Base-by-base conservation (phyloP, 2,113 vertebrate species). In the Gallinago media region DNA sequence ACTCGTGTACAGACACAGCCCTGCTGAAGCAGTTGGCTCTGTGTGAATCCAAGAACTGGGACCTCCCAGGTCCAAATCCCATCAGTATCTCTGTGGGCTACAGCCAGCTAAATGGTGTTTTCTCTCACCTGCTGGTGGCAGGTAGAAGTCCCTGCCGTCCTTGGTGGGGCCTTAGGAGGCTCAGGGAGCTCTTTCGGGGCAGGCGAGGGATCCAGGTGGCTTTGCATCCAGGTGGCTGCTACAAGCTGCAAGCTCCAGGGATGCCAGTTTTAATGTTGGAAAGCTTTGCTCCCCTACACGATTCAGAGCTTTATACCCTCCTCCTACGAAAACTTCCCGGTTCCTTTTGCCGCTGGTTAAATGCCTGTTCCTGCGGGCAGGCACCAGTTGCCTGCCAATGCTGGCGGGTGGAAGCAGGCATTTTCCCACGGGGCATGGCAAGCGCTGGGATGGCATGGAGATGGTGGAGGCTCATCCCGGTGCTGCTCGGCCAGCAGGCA, bases 1-100 rank as follows among this genome's bases (percentile, higher is more conserved):
- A 58, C 12, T 8, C 0, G 0, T 0, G 0, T 22, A 12, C 0
- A 1, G 66, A 17, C 34, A 50, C 11, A 25, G 49, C 34, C 47
- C 29, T 34, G 55, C 21, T 49, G 27, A 32, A 44, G 49, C 0
- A 0, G 3, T 29, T 67, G 7, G 61, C 32, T 52, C 50, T 72
- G 26, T 12, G 2, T 72, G n/a, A 38, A 38, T 55, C 25, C 0
- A 1, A 42, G 17, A 23, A 38, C 29, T 3, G 3, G 22, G 25
- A 74, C 11, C 10, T 75, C 32, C 58, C 4, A n/a, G 66, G 14
- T 83, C 54, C 42, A 32, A 58, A n/a, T 56, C 21, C 56, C 36
- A 42, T n/a, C 27, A 17, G 55, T 18, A 20, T 46, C 22, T 74
- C 55, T 0, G 0, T 62, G 46, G 20, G 18, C 54, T 79, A 3